phyloP scores from a whole-genome alignment of 2,888 invertebrate species.

The Ormyrus rosae region DNA sequence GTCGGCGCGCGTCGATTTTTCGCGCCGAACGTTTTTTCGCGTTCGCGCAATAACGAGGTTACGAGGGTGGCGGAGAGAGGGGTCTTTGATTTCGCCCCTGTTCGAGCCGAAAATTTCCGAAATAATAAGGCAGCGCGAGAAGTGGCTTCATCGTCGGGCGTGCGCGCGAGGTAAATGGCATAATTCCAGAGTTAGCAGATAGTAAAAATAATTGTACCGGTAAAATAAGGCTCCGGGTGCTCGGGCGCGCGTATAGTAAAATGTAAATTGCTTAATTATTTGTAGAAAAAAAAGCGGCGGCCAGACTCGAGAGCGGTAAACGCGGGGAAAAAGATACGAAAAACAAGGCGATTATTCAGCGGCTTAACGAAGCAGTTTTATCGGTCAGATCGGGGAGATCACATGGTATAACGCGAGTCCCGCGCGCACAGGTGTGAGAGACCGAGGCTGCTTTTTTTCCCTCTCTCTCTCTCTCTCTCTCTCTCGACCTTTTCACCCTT shows the following conservation, averaged over 20 bases:
- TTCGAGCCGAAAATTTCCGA: too few species aligned
- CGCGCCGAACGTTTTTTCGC: constrained; percentile 57
- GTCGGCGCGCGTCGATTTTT: constrained; percentile 62
- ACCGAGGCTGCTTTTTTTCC: constrained; percentile 36
- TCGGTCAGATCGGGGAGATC: constrained; percentile 56
- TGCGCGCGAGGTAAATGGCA: not conserved
- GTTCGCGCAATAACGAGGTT: constrained; percentile 67
- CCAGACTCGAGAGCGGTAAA: constrained; percentile 27
- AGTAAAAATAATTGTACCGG: constrained; percentile 45
- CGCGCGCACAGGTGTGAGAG: constrained; percentile 55
- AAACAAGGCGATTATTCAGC: constrained; percentile 58
- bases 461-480: constrained; percentile 24
- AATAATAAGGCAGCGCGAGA: too few species aligned
- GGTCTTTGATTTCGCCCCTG: constrained; percentile 67
- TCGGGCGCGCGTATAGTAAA: constrained; percentile 22
- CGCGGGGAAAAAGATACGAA: constrained; percentile 54
- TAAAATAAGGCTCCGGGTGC: constrained; percentile 5
- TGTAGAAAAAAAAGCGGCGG: constrained; percentile 37
- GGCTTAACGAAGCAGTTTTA: constrained; percentile 58
- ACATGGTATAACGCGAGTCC: constrained; percentile 41
- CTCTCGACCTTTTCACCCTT: constrained; percentile 57
- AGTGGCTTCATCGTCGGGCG: not conserved
- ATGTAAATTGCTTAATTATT: constrained; percentile 57
- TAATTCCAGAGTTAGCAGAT: constrained; percentile 41
- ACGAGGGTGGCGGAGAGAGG: constrained; percentile 60